Conservation (phyloP, 1,140 invertebrate genomes). For the Atta colombica region DNA sequence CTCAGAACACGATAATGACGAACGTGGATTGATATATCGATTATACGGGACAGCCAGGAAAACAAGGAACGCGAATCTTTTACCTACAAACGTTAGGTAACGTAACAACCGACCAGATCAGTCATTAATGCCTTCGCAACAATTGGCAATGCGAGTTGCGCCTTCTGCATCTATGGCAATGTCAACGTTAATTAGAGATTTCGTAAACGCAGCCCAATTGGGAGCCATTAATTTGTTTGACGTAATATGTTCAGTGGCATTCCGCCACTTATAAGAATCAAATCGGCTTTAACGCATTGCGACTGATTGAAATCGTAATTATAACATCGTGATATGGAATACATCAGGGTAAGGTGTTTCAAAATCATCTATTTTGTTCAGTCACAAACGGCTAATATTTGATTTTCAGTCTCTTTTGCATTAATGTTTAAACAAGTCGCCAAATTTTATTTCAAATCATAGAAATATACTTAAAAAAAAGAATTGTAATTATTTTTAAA, state of each 20-base stretch:
- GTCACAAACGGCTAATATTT: neutral
- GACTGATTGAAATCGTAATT: conserved; percentile 29
- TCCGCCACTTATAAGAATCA: conserved; percentile 4
- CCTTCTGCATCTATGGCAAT: conserved; percentile 69
- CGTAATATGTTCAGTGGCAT: conserved; percentile 42
- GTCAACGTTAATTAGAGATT: conserved; percentile 69
- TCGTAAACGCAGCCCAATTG: neutral
- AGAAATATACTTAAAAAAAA: neutral
- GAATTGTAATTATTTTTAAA: neutral
- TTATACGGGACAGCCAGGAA: neutral
- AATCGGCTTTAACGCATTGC: conserved; percentile 11
- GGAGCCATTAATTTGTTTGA: conserved; percentile 71
- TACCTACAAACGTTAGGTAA: conserved; percentile 53
- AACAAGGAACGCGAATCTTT: conserved; percentile 34
- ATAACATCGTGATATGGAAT: conserved; percentile 11
- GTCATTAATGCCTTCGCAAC: conserved; percentile 66
- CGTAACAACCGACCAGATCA: conserved; percentile 14
- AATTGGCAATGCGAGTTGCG: conserved; percentile 69
- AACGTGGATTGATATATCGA: conserved; percentile 38
- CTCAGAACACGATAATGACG: conserved; percentile 9
- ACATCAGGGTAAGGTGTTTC: neutral
- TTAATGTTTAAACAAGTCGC: neutral
- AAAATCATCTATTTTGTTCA: neutral
- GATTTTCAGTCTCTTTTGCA: neutral
- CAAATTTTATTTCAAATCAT: neutral